Conservation (phyloP, 2,113 vertebrate species). For the Lycocorax pyrrhopterus region DNA sequence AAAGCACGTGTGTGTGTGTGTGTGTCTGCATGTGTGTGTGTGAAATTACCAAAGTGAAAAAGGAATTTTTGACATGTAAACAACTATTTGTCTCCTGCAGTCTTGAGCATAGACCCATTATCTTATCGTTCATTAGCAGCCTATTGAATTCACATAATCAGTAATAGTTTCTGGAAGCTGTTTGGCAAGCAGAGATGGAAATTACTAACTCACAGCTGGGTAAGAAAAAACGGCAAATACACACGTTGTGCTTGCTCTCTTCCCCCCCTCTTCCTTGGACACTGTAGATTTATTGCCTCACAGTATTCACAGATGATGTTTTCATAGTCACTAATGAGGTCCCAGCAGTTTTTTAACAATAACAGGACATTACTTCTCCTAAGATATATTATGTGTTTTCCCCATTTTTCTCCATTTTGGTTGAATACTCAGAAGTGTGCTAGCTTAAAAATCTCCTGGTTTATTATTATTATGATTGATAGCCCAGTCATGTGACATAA, state of each 20-base stretch:
- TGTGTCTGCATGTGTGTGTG: not conserved
- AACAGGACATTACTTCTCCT: slow-evolving; percentile 77
- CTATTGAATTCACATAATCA: slow-evolving; percentile 45
- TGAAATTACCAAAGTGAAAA: not conserved
- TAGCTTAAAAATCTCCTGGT: slow-evolving; percentile 62
- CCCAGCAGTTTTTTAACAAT: slow-evolving; percentile 82
- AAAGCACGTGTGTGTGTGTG: not conserved
- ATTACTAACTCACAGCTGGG: slow-evolving; percentile 47
- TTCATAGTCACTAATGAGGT: slow-evolving; percentile 82
- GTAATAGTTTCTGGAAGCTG: slow-evolving; percentile 58
- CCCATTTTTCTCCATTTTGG: slow-evolving; percentile 70
- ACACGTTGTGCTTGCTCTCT: slow-evolving; percentile 50
- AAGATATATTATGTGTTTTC: slow-evolving; percentile 79
- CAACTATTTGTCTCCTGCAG: slow-evolving; percentile 33
- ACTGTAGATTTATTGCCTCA: slow-evolving; percentile 74
- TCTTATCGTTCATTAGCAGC: slow-evolving; percentile 48
- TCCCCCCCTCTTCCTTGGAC: slow-evolving; percentile 48
- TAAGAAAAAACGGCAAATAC: slow-evolving; percentile 46
- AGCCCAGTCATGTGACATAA: slow-evolving; percentile 27
- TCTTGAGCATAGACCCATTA: slow-evolving; percentile 4
- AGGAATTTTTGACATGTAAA: slow-evolving; percentile 33
- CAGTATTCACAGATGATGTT: slow-evolving; percentile 75
- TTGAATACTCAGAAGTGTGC: slow-evolving; percentile 67
- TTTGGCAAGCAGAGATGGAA: slow-evolving; percentile 53
- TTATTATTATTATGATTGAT: slow-evolving; percentile 67